phyloP scores from a whole-genome alignment of 2,888 invertebrate genomes.

The Drosophila tanythrix region DNA sequence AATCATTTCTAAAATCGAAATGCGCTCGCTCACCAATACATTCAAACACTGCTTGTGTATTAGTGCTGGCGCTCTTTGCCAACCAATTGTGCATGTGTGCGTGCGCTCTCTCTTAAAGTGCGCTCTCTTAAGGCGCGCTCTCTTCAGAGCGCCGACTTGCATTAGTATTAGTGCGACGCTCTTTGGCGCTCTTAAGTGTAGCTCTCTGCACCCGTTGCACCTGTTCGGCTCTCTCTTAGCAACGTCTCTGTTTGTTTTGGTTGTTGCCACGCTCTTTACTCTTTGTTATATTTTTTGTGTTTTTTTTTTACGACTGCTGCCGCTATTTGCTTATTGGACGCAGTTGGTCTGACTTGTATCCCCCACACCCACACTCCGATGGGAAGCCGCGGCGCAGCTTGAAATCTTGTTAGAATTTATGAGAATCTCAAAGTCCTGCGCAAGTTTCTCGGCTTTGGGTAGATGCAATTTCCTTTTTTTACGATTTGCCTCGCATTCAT shows the following conservation, averaged over 20 bases:
- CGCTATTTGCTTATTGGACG: constrained; percentile 76
- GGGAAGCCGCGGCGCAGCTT: constrained; percentile 58
- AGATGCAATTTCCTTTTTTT: constrained; percentile 79
- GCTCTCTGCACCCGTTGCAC: constrained; percentile 29
- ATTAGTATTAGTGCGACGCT: constrained; percentile 63
- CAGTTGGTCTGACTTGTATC: constrained; percentile 17
- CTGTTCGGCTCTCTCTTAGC: constrained; percentile 51
- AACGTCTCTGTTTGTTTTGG: constrained; percentile 37
- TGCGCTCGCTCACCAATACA: constrained; percentile 60
- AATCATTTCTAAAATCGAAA: constrained; percentile 9
- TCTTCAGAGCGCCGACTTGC: constrained; percentile 53
- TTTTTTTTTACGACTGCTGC: constrained; percentile 8
- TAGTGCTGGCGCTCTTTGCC: constrained; percentile 54
- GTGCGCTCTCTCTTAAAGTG: constrained; percentile 52
- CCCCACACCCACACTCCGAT: constrained; percentile 24
- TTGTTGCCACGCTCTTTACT: constrained; percentile 33
- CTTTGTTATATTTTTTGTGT: constrained; percentile 9
- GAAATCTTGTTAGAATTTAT: constrained; percentile 82
- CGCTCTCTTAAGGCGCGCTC: constrained; percentile 46
- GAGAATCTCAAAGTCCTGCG: constrained; percentile 79
- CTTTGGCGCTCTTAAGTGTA: constrained; percentile 18
- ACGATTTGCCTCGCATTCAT: constrained; percentile 70
- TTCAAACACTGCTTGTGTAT: constrained; percentile 19
- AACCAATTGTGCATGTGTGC: constrained; percentile 49
- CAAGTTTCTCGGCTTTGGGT: constrained; percentile 75